Evolutionary conservation across 2,797 vertebrate genomes (phyloP).

Genomic region (Cyprinodon diabolis): DNA sequence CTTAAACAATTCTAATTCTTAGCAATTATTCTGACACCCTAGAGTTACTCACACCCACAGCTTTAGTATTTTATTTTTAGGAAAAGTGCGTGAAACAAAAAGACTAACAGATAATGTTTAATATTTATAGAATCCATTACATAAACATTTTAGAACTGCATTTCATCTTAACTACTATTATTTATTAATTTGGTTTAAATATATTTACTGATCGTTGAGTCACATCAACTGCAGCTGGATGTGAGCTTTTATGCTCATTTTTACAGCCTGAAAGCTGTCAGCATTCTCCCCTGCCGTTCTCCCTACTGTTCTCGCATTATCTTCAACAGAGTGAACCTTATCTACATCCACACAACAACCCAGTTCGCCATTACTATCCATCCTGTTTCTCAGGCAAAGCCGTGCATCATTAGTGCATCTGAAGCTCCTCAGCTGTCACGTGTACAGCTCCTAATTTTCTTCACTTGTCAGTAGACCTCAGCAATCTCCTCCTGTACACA

Average conservation of each 20-base stretch:
- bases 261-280: neutral
- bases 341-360: conserved; percentile 2
- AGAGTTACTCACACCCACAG: neutral
- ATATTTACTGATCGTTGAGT: no score
- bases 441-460: neutral
- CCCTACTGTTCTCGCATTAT: conserved; percentile 27
- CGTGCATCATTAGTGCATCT: conserved; percentile 5
- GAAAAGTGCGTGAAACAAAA: neutral
- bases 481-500: neutral
- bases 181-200: neutral
- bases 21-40: neutral
- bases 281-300: conserved; percentile 1
- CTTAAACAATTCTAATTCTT: neutral
- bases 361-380: neutral
- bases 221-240: neutral
- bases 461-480: conserved; percentile 1
- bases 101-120: neutral
- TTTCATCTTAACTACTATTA: neutral
- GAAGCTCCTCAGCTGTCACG: neutral
- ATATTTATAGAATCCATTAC: neutral
- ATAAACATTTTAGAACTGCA: no score
- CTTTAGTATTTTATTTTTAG: neutral
- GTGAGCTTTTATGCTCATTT: neutral
- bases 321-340: conserved; percentile 19
- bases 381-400: neutral